A percentile compares a stretch with the other conserved stretches of the same genome.
Evolutionary conservation across 2,797 vertebrate genomes (phyloP).

Genomic region (Falco rusticolus): DNA sequence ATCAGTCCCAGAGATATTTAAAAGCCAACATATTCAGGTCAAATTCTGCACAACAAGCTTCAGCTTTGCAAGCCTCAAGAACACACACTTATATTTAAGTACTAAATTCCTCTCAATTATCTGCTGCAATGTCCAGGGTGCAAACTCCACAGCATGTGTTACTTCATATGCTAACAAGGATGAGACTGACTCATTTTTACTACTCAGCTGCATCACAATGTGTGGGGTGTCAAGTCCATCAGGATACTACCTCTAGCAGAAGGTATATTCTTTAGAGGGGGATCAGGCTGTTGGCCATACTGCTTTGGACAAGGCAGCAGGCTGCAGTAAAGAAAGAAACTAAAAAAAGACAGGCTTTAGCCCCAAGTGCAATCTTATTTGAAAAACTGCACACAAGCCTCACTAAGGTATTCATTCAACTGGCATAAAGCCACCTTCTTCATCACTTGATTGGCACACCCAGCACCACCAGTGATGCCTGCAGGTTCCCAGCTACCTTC

Average conservation of each 20-base stretch:
- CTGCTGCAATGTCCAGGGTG: not conserved
- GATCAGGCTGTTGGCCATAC: not conserved
- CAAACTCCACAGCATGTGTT: not conserved
- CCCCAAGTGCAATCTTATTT: not conserved
- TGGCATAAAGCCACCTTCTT: not conserved
- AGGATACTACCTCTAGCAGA: not conserved
- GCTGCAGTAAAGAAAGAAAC: not conserved
- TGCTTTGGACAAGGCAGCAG: not conserved
- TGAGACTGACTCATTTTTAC: not conserved
- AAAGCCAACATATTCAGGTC: slow-evolving; percentile 50
- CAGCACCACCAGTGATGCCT: not conserved
- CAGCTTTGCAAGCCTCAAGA: not conserved
- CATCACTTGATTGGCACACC: not conserved
- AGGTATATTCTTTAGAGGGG: not conserved
- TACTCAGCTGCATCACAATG: not conserved
- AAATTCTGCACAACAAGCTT: slow-evolving; percentile 30
- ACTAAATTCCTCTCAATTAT: slow-evolving; percentile 11
- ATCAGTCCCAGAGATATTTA: not conserved
- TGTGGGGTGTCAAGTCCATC: not conserved
- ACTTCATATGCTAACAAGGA: not conserved
- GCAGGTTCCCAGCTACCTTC: not conserved
- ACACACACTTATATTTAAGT: slow-evolving; percentile 64
- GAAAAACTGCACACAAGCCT: not conserved
- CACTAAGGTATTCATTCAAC: not conserved
- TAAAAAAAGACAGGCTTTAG: not conserved